Percentiles rank a stretch among this genome's conserved stretches.
phyloP scores from a whole-genome alignment of 2,113 vertebrate species.

The Danio rerio region DNA sequence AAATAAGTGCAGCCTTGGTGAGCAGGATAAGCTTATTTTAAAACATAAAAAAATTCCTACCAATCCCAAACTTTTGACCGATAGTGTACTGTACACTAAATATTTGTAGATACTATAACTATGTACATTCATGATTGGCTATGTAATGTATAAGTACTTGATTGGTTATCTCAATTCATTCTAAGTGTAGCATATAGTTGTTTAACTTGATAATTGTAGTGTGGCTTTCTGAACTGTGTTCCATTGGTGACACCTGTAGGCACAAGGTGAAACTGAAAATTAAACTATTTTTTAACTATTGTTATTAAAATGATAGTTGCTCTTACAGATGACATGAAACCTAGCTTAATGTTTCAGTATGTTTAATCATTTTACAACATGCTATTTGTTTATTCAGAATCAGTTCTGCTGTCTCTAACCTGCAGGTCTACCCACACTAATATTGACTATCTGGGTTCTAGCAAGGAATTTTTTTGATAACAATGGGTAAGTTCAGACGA shows the following conservation, averaged over 20 bases:
- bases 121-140: no score
- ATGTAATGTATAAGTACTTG: no score
- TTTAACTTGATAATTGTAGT: no score
- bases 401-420: constrained; percentile 12
- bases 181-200: no score
- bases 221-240: not conserved
- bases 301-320: not conserved
- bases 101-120: no score
- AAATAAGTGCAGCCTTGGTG: no score
- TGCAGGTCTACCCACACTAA: constrained; percentile 71
- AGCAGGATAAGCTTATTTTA: no score
- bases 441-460: constrained; percentile 76
- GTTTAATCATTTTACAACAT: not conserved
- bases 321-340: not conserved
- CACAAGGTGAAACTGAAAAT: not conserved
- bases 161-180: no score
- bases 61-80: no score
- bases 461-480: constrained; percentile 76
- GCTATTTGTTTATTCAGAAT: not conserved
- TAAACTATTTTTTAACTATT: no score
- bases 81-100: no score
- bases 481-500: constrained; percentile 65
- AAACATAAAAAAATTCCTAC: no score
- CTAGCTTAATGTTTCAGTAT: not conserved
- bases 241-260: constrained; percentile 22